Conservation (phyloP, 2,888 invertebrate species). For the Parochlus steinenii region DNA sequence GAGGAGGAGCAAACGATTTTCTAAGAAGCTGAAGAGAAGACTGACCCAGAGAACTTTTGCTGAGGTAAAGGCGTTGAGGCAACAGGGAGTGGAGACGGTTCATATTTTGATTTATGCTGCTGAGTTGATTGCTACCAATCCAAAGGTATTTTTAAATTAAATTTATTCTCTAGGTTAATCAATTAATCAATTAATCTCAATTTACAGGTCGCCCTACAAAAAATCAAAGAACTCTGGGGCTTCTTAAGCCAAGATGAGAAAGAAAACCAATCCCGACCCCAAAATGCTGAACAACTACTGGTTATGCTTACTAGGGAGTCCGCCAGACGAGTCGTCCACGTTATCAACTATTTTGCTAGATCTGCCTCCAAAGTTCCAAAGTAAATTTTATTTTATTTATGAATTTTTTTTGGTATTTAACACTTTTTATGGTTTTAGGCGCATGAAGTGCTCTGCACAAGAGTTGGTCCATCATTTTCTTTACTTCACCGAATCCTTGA, state of each 20-base stretch:
- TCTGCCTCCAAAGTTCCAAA: conserved; percentile 41
- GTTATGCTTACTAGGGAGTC: conserved; percentile 62
- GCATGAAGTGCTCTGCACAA: conserved; percentile 34
- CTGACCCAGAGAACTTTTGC: conserved; percentile 60
- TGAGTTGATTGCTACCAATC: conserved; percentile 67
- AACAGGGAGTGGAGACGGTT: conserved; percentile 57
- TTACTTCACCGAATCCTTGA: conserved; percentile 40
- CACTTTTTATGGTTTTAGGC: conserved; percentile 23
- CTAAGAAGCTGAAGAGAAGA: conserved; percentile 57
- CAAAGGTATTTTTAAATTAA: no score
- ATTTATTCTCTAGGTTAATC: no score
- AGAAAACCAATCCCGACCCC: conserved; percentile 68
- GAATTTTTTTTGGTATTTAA: conserved; percentile 11
- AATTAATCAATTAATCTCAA: no score
- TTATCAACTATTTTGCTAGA: conserved; percentile 51
- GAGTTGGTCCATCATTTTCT: conserved; percentile 40
- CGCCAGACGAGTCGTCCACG: conserved; percentile 58
- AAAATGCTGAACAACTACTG: conserved; percentile 58
- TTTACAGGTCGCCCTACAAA: conserved; percentile 56
- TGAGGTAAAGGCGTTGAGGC: conserved; percentile 64
- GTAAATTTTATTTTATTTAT: conserved; percentile 22
- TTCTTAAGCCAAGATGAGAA: conserved; percentile 61
- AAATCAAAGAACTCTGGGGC: conserved; percentile 54
- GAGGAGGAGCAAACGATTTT: conserved; percentile 59
- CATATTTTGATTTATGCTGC: conserved; percentile 60